Percentiles rank a stretch among this genome's conserved stretches.
Evolutionary conservation across 2,797 vertebrate species (phyloP).

Genomic region (Zenarchopterus dispar): DNA sequence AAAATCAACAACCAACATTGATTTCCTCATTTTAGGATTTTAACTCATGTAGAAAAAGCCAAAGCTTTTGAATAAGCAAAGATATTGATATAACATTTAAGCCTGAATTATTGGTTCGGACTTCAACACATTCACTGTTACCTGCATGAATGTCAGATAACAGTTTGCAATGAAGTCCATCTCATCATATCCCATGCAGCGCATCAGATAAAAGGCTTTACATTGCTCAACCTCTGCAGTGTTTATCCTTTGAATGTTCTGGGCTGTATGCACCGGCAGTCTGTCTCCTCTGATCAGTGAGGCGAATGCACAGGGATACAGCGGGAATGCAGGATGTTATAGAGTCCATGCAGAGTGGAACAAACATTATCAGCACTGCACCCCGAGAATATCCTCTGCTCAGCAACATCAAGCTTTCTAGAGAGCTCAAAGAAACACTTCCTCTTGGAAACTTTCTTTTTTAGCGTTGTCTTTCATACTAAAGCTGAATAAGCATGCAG

Average conservation of each 20-base stretch:
- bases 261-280: slow-evolving; percentile 29
- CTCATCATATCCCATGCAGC: slow-evolving; percentile 36
- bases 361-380: slow-evolving; percentile 46
- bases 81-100: not conserved
- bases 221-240: slow-evolving; percentile 39
- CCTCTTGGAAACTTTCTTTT: slow-evolving; percentile 29
- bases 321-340: slow-evolving; percentile 44
- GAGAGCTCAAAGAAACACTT: slow-evolving; percentile 41
- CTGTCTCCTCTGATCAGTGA: slow-evolving; percentile 62
- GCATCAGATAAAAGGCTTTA: slow-evolving; percentile 52
- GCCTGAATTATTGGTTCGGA: not conserved
- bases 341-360: slow-evolving; percentile 57
- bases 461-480: slow-evolving; percentile 8
- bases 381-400: slow-evolving; percentile 44
- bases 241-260: slow-evolving; percentile 44
- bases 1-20: no score
- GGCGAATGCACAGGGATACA: slow-evolving; percentile 47
- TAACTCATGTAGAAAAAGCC: not conserved
- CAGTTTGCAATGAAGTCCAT: slow-evolving; percentile 15
- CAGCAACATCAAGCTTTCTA: slow-evolving; percentile 25
- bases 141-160: slow-evolving; percentile 10
- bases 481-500: slow-evolving; percentile 5
- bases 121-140: not conserved
- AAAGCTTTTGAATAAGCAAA: not conserved
- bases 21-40: no score